phyloP scores from a whole-genome alignment of 2,113 vertebrate species.

The Chionomys nivalis region DNA sequence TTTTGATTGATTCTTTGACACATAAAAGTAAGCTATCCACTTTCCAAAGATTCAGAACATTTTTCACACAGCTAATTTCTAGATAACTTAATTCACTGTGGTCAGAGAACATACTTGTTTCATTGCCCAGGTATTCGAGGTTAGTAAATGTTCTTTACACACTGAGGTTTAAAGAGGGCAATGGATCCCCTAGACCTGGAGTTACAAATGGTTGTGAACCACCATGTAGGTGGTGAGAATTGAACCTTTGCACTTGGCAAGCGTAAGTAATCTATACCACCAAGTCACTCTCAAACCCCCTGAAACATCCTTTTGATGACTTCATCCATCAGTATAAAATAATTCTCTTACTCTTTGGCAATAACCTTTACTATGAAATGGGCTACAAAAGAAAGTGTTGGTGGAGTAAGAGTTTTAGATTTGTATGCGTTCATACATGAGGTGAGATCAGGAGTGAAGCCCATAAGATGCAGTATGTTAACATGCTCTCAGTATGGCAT shows the following conservation, averaged over 20 bases:
- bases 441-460: too few species aligned
- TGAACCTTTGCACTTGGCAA: background rate
- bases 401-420: background rate
- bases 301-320: background rate
- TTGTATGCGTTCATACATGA: rapidly evolving
- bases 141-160: background rate
- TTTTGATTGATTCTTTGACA: background rate
- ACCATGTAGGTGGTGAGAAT: background rate
- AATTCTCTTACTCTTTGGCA: background rate
- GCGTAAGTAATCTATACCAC: background rate
- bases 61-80: background rate
- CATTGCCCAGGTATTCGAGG: background rate
- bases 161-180: background rate
- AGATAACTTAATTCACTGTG: background rate
- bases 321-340: background rate
- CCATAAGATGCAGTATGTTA: background rate
- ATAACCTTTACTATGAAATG: background rate
- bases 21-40: background rate
- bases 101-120: background rate
- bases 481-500: background rate
- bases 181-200: background rate
- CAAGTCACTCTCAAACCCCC: background rate
- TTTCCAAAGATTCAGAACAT: background rate
- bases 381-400: background rate
- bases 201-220: background rate